A percentile compares a stretch with the other conserved stretches of the same genome.
phyloP scores from a whole-genome alignment of 2,113 vertebrate genomes.

The Nestor notabilis region DNA sequence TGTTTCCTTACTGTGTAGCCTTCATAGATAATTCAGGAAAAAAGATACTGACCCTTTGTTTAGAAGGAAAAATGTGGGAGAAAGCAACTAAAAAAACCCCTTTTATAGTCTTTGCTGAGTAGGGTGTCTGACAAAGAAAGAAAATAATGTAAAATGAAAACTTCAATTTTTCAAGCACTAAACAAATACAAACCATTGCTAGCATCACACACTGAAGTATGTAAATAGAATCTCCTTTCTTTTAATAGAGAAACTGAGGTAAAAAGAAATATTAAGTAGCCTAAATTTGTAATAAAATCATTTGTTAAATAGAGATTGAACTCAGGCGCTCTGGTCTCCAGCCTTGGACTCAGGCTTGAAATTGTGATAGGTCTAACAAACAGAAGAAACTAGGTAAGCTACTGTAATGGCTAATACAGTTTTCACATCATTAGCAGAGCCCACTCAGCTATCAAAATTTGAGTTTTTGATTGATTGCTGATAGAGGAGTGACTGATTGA shows the following conservation, averaged over 20 bases:
- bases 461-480: not conserved
- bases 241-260: not conserved
- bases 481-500: not conserved
- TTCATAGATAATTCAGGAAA: not conserved
- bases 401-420: not conserved
- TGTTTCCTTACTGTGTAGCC: not conserved
- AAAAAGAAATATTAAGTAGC: not conserved
- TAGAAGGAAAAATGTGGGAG: not conserved
- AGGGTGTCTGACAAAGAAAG: not conserved
- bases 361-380: not conserved
- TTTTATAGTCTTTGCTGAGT: not conserved
- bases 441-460: not conserved
- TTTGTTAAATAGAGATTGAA: not conserved
- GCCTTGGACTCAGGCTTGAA: not conserved
- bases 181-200: not conserved
- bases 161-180: not conserved
- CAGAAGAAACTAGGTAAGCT: not conserved
- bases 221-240: not conserved
- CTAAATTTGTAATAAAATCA: not conserved
- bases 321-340: not conserved
- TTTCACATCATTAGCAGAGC: not conserved
- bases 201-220: not conserved
- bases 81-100: not conserved
- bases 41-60: not conserved
- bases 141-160: not conserved